phyloP scores from a whole-genome alignment of 1,140 invertebrate species.

The Panagrolaimus sp. region DNA sequence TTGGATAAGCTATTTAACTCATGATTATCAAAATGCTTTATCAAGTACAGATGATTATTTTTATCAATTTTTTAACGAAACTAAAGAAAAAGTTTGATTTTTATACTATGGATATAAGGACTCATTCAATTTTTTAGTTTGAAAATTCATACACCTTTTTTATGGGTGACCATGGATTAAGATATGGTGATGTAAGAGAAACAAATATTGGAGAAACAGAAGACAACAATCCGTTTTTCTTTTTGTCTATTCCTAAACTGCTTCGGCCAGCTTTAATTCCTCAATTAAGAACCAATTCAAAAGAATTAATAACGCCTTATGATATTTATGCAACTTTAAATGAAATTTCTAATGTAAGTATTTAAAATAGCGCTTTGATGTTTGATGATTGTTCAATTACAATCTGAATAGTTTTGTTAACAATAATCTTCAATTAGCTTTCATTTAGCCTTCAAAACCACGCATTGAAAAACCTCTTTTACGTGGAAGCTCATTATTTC shows the following conservation, averaged over 20 bases:
- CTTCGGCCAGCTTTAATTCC: conserved; percentile 13
- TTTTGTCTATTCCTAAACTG: conserved; percentile 21
- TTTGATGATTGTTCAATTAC: no score
- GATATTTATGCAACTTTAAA: conserved; percentile 27
- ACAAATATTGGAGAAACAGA: conserved; percentile 25
- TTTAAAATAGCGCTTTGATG: no score
- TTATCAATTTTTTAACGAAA: conserved; percentile 16
- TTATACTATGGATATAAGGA: no score
- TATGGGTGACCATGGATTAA: conserved; percentile 25
- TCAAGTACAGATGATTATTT: conserved; percentile 10
- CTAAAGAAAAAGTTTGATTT: conserved; percentile 8
- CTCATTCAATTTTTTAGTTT: conserved; percentile 23
- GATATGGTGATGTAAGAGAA: conserved; percentile 8
- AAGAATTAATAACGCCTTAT: conserved; percentile 31
- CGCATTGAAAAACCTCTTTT: background rate
- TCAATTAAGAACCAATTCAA: conserved; percentile 21
- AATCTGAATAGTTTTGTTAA: no score
- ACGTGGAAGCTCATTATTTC: conserved; percentile 16
- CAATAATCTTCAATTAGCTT: background rate
- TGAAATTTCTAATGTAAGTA: conserved; percentile 20
- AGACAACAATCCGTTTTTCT: conserved; percentile 26
- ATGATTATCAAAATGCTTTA: background rate
- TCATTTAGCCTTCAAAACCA: no score
- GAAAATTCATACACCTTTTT: conserved; percentile 29
- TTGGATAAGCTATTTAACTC: conserved; percentile 16